These are phyloP conservation scores for Tyrannus savana DNA, from an alignment of 2,113 vertebrate species.

Conservation along the genomic window DNA sequence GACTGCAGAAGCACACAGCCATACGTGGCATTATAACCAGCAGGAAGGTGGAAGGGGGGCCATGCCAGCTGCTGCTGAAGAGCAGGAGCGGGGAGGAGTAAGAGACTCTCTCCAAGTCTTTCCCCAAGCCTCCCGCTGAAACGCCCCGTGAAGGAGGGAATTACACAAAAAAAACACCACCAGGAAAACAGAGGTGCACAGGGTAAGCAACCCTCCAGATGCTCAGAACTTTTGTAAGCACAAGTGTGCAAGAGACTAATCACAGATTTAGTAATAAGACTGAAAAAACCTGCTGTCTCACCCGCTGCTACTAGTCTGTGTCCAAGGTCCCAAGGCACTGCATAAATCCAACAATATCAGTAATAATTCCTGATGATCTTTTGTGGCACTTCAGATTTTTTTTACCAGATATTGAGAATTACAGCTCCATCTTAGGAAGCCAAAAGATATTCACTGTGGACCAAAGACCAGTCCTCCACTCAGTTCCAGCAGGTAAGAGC, in stretches of 20 bases:
- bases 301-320: background rate
- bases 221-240: background rate
- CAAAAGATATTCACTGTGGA: accelerated
- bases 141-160: accelerated
- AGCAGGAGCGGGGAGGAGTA: background rate
- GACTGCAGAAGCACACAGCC: background rate
- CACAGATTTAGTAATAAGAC: background rate
- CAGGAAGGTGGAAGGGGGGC: background rate
- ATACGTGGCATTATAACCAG: background rate
- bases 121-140: background rate
- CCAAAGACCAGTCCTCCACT: background rate
- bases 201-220: background rate
- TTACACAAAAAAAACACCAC: background rate
- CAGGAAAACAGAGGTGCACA: background rate
- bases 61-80: background rate
- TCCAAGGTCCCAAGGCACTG: background rate
- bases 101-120: background rate
- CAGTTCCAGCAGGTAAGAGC: background rate
- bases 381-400: background rate
- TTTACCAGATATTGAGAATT: background rate
- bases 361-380: background rate
- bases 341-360: background rate
- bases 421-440: background rate
- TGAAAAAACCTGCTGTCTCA: background rate
- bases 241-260: background rate